These are phyloP conservation scores for Hylia prasina DNA, from an alignment of 2,113 vertebrate genomes.

Conservation along the genomic window DNA sequence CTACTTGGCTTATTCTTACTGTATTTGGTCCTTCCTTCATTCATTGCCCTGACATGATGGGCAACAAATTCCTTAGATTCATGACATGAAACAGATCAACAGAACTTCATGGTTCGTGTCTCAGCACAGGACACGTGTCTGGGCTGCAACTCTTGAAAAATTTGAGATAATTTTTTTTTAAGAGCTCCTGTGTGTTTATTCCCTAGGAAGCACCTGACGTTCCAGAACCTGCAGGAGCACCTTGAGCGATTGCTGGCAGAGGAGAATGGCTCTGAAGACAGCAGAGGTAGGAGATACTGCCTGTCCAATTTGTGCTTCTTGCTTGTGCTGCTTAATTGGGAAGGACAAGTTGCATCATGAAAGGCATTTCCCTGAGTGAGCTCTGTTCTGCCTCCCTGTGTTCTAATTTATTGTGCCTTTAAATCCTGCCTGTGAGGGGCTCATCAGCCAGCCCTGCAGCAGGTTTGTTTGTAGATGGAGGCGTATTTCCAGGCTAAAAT, in stretches of 20 bases:
- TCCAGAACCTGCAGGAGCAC: slow-evolving; percentile 89
- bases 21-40: not conserved
- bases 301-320: not conserved
- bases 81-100: not conserved
- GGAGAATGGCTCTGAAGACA: slow-evolving; percentile 75
- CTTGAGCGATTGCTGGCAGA: slow-evolving; percentile 85
- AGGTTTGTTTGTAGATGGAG: not conserved
- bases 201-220: slow-evolving; percentile 86
- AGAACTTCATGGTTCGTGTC: not conserved
- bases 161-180: not conserved
- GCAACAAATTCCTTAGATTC: not conserved
- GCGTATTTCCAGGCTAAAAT: not conserved
- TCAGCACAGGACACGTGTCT: rapidly evolving
- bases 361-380: not conserved
- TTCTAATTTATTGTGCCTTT: not conserved
- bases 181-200: slow-evolving; percentile 4
- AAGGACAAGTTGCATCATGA: not conserved
- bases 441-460: not conserved
- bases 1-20: not conserved
- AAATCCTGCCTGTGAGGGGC: not conserved
- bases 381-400: not conserved
- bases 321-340: not conserved
- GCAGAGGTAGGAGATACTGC: slow-evolving; percentile 67
- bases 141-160: not conserved
- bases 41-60: rapidly evolving